Percentiles rank a stretch among this genome's conserved stretches.
These are phyloP conservation scores for Casuarius casuarius DNA, from an alignment of 2,113 vertebrate genomes.

Conservation along the genomic window DNA sequence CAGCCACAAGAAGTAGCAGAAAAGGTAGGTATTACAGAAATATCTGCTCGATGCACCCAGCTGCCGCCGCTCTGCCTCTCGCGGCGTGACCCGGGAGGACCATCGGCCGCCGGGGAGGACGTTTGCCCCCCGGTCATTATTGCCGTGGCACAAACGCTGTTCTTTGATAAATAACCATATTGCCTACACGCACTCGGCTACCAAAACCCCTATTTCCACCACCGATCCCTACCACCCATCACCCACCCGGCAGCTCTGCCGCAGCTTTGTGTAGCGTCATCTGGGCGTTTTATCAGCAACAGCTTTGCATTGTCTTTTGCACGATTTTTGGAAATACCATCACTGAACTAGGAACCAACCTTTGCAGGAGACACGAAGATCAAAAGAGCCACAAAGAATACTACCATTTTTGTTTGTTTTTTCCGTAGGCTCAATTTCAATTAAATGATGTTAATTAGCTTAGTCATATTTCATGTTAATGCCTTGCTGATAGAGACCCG, in stretches of 20 bases:
- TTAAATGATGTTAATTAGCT: not conserved
- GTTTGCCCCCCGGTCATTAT: no score
- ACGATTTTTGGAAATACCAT: accelerated
- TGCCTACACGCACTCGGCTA: accelerated
- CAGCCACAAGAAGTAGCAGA: not conserved
- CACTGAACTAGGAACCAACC: not conserved
- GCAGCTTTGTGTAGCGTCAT: accelerated
- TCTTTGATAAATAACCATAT: not conserved
- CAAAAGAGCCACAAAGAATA: not conserved
- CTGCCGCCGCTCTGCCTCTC: not conserved
- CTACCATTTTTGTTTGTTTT: not conserved
- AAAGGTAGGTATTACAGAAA: not conserved
- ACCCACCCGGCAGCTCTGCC: not conserved
- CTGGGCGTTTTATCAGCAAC: not conserved
- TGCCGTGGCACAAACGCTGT: accelerated
- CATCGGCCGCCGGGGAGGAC: not conserved
- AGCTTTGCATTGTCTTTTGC: accelerated
- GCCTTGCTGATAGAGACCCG: not conserved
- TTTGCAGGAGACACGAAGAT: accelerated
- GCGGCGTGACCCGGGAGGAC: accelerated
- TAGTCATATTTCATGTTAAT: not conserved
- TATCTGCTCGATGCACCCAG: accelerated
- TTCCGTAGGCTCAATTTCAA: not conserved
- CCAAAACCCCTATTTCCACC: accelerated
- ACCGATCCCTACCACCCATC: not conserved